Evolutionary conservation across 2,797 vertebrate species (phyloP).

Genomic region (Falco naumanni): DNA sequence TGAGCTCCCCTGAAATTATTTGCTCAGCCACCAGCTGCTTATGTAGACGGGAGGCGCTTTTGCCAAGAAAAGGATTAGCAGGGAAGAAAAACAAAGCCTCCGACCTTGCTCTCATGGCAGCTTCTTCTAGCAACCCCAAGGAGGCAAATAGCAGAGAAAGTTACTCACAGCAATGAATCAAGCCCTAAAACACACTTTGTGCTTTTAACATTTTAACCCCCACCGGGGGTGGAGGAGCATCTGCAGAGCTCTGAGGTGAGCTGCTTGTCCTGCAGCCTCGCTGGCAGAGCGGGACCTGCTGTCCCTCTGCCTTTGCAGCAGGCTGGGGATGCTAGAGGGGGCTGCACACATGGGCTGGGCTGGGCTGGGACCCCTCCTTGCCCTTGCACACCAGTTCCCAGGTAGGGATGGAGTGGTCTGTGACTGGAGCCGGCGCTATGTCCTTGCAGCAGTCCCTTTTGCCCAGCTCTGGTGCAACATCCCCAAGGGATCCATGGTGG

Average conservation of each 20-base stretch:
- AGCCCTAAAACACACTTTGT: not conserved
- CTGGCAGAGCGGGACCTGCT: not conserved
- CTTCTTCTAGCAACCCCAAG: not conserved
- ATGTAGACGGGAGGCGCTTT: not conserved
- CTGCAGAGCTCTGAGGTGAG: not conserved
- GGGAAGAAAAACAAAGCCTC: conserved; percentile 9
- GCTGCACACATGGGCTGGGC: fast-evolving
- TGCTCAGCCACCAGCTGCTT: conserved; percentile 28
- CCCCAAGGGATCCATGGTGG: fast-evolving
- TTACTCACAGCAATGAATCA: not conserved
- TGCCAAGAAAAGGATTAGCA: conserved; percentile 31
- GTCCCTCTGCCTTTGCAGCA: not conserved
- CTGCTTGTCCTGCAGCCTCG: fast-evolving
- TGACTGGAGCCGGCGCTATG: fast-evolving
- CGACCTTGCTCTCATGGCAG: not conserved
- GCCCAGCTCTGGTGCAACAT: fast-evolving
- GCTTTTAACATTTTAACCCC: not conserved
- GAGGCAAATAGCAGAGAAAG: not conserved
- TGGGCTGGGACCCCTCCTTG: not conserved
- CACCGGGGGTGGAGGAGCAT: fast-evolving
- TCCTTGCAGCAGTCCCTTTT: not conserved
- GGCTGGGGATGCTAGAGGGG: not conserved
- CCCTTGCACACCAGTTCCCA: not conserved
- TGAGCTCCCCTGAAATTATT: not conserved
- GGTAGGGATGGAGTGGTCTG: not conserved